phyloP scores from a whole-genome alignment of 2,113 vertebrate species.

The Atractosteus spatula region DNA sequence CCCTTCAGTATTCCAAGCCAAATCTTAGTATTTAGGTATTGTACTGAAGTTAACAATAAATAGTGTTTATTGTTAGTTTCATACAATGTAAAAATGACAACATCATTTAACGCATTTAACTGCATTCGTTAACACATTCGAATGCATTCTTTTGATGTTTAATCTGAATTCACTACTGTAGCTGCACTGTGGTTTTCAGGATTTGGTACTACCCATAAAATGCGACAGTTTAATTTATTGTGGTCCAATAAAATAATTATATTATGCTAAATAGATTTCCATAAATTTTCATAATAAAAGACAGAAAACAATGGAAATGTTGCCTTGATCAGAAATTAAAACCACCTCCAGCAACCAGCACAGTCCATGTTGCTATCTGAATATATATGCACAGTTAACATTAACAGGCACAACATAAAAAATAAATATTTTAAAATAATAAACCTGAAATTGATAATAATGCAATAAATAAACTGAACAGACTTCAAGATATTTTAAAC shows the following conservation, averaged over 20 bases:
- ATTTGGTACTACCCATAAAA: slow-evolving; percentile 10
- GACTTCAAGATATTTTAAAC: slow-evolving; percentile 36
- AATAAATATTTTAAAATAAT: slow-evolving; percentile 29
- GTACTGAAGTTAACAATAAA: no score
- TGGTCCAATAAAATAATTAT: slow-evolving; percentile 10
- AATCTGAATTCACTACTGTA: not conserved
- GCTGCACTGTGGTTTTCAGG: not conserved
- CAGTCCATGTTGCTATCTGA: slow-evolving; percentile 33
- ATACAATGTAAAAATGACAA: no score
- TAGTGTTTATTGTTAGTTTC: no score
- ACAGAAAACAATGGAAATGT: slow-evolving; percentile 13
- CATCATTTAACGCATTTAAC: no score
- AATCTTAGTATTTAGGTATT: no score
- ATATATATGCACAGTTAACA: no score
- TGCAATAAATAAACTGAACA: slow-evolving; percentile 26
- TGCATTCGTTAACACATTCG: slow-evolving; percentile 4
- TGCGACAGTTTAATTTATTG: slow-evolving; percentile 8
- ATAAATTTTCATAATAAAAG: slow-evolving; percentile 19
- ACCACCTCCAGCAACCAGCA: slow-evolving; percentile 32
- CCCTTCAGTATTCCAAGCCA: not conserved
- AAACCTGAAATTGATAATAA: slow-evolving; percentile 29
- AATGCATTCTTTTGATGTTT: slow-evolving; percentile 3
- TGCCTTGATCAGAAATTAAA: slow-evolving; percentile 44
- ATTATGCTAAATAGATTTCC: slow-evolving; percentile 19
- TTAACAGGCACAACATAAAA: not conserved